Evolutionary conservation across 2,113 vertebrate genomes (phyloP).

Genomic region (Gulo gulo): DNA sequence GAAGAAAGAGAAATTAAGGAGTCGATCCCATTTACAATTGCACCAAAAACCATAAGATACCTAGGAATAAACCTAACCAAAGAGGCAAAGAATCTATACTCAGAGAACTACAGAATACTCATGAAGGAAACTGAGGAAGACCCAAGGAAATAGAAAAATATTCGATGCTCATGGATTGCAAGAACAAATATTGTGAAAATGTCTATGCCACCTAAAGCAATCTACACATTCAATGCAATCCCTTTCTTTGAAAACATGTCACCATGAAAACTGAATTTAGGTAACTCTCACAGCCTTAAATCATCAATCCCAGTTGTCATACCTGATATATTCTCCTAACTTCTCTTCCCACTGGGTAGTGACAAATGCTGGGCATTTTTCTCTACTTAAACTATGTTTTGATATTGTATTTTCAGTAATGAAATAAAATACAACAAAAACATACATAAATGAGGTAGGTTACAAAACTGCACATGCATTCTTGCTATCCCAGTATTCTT

Average conservation of each 20-base stretch:
- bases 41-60: no score
- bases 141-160: no score
- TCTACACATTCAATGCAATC: no score
- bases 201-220: no score
- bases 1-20: no score
- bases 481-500: neutral
- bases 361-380: slow-evolving; percentile 5
- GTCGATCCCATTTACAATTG: no score
- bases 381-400: slow-evolving; percentile 34
- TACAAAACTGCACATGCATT: neutral
- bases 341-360: neutral
- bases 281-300: neutral
- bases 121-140: no score
- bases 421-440: slow-evolving; percentile 16
- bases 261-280: neutral
- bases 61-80: no score
- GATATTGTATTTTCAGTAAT: slow-evolving; percentile 26
- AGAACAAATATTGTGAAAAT: no score
- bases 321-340: neutral
- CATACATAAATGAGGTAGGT: neutral
- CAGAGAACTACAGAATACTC: no score
- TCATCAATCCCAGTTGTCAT: slow-evolving; percentile 25
- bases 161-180: no score
- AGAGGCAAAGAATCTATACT: no score
- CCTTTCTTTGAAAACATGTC: neutral